A percentile compares a stretch with the other conserved stretches of the same genome.
These are phyloP conservation scores for Rotaria macrura DNA, from an alignment of 2,888 invertebrate genomes.

Conservation along the genomic window DNA sequence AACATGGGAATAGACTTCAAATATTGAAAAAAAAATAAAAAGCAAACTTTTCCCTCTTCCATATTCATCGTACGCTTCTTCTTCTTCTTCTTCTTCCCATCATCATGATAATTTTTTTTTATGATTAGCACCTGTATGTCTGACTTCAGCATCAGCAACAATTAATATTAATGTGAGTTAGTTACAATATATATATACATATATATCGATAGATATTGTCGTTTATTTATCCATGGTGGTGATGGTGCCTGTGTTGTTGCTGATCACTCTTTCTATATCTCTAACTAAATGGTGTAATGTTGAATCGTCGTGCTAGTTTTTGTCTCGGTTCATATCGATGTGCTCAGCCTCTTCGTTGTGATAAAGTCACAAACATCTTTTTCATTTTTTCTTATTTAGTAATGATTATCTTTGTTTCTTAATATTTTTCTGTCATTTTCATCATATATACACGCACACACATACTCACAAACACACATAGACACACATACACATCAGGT, in stretches of 20 bases:
- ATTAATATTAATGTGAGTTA: neutral
- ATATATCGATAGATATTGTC: neutral
- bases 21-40: neutral
- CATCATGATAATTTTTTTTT: neutral
- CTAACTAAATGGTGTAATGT: neutral
- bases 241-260: neutral
- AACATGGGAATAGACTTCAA: neutral
- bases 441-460: neutral
- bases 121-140: neutral
- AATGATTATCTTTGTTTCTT: neutral
- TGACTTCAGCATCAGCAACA: neutral
- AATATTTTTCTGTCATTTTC: neutral
- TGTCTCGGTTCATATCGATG: neutral
- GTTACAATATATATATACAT: neutral
- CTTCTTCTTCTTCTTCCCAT: neutral
- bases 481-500: neutral
- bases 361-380: neutral
- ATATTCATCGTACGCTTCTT: neutral
- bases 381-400: neutral
- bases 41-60: neutral
- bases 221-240: neutral
- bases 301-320: neutral
- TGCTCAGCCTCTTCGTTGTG: neutral
- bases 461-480: neutral
- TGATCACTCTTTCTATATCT: neutral